A percentile compares a stretch with the other conserved stretches of the same genome.
Conservation (phyloP, 2,113 vertebrate genomes). For the Sinocyclocheilus maitianheensis region DNA sequence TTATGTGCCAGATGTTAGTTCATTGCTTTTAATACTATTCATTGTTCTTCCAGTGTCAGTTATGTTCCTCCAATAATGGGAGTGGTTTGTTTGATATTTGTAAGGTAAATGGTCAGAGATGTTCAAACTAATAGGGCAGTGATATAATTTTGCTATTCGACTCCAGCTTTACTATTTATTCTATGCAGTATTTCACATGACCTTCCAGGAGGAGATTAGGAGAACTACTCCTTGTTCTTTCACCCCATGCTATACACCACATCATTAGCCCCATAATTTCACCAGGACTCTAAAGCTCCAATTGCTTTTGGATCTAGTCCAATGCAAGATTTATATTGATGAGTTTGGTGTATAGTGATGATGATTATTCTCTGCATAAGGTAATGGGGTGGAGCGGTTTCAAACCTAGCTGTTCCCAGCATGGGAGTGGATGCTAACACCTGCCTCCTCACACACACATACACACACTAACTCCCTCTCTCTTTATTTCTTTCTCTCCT, state of each 20-base stretch:
- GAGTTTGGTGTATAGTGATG: conserved; percentile 65
- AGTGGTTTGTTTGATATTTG: conserved; percentile 8
- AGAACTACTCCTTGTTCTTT: neutral
- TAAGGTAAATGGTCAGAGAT: neutral
- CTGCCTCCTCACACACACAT: conserved; percentile 64
- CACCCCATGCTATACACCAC: neutral
- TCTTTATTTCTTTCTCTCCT: neutral
- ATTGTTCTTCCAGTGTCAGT: conserved; percentile 10
- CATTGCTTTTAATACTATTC: conserved; percentile 6
- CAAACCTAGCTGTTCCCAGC: conserved; percentile 75
- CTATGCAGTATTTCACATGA: neutral
- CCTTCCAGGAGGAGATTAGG: conserved; percentile 14
- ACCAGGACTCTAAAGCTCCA: conserved; percentile 1
- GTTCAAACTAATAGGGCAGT: neutral
- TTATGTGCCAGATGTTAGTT: conserved; percentile 46
- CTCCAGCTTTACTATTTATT: neutral
- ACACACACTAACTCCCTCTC: too few relatives aligned
- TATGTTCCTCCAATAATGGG: neutral
- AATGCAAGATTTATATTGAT: conserved; percentile 71
- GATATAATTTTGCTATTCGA: neutral
- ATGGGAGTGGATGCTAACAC: conserved; percentile 77
- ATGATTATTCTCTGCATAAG: conserved; percentile 70
- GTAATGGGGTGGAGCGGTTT: conserved; percentile 68
- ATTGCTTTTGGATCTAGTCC: conserved; percentile 44
- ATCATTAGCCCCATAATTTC: conserved; percentile 12